A percentile compares a stretch with the other conserved stretches of the same genome.
Evolutionary conservation across 2,113 vertebrate genomes (phyloP).

Genomic region (Carlito syrichta): DNA sequence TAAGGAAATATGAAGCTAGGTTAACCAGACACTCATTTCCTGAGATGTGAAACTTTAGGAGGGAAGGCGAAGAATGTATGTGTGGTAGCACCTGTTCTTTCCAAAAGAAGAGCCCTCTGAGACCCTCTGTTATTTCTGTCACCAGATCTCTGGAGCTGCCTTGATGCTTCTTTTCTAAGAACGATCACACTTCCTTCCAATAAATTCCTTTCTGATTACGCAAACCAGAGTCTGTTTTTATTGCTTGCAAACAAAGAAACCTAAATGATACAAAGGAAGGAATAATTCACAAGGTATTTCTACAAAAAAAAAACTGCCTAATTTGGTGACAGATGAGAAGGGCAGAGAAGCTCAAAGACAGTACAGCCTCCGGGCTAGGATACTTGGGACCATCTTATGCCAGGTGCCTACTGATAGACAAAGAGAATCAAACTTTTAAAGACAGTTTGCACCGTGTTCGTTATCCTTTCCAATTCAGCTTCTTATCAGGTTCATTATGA

Average conservation of each 20-base stretch:
- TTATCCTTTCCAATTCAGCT: background rate
- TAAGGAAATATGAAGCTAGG: background rate
- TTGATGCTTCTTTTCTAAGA: background rate
- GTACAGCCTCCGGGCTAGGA: background rate
- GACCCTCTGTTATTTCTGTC: background rate
- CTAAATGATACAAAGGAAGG: background rate
- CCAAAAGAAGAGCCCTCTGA: background rate
- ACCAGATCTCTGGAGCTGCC: background rate
- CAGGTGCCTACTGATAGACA: conserved; percentile 34
- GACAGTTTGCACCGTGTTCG: background rate
- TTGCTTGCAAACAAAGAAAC: conserved; percentile 38
- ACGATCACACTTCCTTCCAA: background rate
- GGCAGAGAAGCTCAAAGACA: background rate
- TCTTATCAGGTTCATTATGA: conserved; percentile 3
- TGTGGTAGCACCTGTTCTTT: background rate
- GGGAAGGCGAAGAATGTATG: background rate
- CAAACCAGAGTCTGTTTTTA: background rate
- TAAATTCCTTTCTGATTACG: background rate
- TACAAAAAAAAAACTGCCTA: background rate
- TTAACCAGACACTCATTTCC: background rate
- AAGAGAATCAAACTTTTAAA: conserved; percentile 26
- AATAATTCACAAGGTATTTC: background rate
- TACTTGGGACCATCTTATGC: background rate
- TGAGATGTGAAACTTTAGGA: background rate
- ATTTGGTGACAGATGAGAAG: background rate